A percentile compares a stretch with the other conserved stretches of the same genome.
phyloP scores from a whole-genome alignment of 1,140 invertebrate genomes.

The Xylocopa sonorina region DNA sequence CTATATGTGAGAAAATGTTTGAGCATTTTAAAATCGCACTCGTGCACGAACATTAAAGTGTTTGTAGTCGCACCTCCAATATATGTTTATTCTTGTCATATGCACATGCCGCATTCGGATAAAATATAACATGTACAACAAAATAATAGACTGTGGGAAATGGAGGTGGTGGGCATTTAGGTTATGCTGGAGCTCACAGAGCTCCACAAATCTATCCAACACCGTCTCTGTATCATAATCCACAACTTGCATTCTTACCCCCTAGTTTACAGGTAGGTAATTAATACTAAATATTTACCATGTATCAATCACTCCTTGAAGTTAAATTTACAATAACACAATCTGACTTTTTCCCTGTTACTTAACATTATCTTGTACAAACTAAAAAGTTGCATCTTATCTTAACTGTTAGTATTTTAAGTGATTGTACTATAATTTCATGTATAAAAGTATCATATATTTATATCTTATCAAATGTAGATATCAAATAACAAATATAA shows the following conservation, averaged over 20 bases:
- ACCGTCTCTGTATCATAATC: slow-evolving; percentile 80
- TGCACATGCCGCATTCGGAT: slow-evolving; percentile 78
- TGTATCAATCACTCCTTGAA: too few species aligned
- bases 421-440: neutral
- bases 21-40: slow-evolving; percentile 13
- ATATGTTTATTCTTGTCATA: slow-evolving; percentile 63
- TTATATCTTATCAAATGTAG: neutral
- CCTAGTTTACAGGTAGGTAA: slow-evolving; percentile 79
- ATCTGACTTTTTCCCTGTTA: too few species aligned
- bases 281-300: neutral
- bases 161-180: slow-evolving; percentile 76
- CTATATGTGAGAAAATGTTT: neutral
- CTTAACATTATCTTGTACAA: too few species aligned
- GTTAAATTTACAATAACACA: too few species aligned
- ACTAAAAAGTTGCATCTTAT: too few species aligned
- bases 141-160: slow-evolving; percentile 76
- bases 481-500: too few species aligned
- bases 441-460: slow-evolving; percentile 1
- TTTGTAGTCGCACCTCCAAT: slow-evolving; percentile 28
- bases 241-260: slow-evolving; percentile 81
- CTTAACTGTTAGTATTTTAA: too few species aligned
- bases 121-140: slow-evolving; percentile 65
- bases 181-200: slow-evolving; percentile 80
- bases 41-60: slow-evolving; percentile 21
- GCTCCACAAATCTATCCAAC: slow-evolving; percentile 81